Percentiles rank a stretch among this genome's conserved stretches.
Conservation (phyloP, 2,113 vertebrate genomes). For the Gracilinanus agilis region DNA sequence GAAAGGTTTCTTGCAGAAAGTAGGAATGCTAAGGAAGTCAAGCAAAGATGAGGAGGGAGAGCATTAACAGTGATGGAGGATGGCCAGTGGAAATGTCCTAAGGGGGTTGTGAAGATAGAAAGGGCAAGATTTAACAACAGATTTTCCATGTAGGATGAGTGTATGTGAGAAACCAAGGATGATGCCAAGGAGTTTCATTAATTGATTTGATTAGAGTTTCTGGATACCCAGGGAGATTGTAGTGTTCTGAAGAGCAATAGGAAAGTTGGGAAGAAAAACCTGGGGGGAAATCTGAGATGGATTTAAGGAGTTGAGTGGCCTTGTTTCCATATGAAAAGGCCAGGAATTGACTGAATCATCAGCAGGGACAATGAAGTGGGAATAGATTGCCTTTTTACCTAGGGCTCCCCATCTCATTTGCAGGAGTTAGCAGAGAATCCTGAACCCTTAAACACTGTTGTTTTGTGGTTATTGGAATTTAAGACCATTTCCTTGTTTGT, state of each 20-base stretch:
- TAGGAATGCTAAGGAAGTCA: neutral
- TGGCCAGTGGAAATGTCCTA: neutral
- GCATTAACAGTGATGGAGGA: neutral
- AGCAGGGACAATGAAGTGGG: neutral
- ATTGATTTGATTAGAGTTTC: too few species aligned
- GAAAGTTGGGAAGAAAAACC: neutral
- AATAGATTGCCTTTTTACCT: neutral
- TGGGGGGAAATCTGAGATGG: neutral
- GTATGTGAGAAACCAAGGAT: neutral
- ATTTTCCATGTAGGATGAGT: neutral
- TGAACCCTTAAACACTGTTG: neutral
- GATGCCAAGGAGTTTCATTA: too few species aligned
- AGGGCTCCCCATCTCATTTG: neutral
- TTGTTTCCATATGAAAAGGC: neutral
- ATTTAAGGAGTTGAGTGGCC: neutral
- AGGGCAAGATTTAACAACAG: neutral
- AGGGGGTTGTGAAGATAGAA: neutral
- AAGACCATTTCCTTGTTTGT: neutral
- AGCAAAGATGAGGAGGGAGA: neutral
- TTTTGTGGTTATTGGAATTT: neutral
- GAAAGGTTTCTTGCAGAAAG: neutral
- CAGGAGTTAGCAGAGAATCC: neutral
- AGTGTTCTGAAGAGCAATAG: neutral
- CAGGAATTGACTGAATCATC: neutral
- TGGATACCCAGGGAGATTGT: neutral